These are phyloP conservation scores for Pomatostomus ruficeps DNA, from an alignment of 2,113 vertebrate species.

Conservation along the genomic window DNA sequence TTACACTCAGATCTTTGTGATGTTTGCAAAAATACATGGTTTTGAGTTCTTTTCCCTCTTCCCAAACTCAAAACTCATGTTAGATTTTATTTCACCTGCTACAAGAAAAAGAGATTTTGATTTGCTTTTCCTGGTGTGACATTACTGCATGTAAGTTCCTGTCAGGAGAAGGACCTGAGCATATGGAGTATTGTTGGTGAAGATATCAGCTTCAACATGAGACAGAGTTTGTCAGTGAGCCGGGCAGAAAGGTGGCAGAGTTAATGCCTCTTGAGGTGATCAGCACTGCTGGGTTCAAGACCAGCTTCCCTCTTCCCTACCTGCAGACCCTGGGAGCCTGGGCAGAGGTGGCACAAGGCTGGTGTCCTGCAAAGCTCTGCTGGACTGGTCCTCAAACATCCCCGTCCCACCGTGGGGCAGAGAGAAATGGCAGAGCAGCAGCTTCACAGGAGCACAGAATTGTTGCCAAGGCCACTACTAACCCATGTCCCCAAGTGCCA, in stretches of 20 bases:
- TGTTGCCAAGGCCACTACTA: neutral
- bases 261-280: neutral
- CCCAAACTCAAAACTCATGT: neutral
- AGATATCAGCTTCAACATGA: neutral
- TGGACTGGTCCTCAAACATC: no score
- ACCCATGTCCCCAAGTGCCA: neutral
- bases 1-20: neutral
- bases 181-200: neutral
- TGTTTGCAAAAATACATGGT: neutral
- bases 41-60: neutral
- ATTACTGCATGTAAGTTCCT: accelerated
- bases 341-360: neutral
- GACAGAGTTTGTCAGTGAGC: neutral
- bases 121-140: neutral
- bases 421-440: neutral
- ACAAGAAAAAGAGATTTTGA: neutral
- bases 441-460: neutral
- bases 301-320: neutral
- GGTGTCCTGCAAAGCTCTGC: neutral
- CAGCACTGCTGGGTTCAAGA: neutral
- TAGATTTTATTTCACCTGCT: neutral
- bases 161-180: neutral
- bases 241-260: neutral
- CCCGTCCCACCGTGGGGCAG: neutral
- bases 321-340: neutral